Base-by-base conservation (phyloP, 2,888 invertebrate species). In the Heliconius hortense region DNA sequence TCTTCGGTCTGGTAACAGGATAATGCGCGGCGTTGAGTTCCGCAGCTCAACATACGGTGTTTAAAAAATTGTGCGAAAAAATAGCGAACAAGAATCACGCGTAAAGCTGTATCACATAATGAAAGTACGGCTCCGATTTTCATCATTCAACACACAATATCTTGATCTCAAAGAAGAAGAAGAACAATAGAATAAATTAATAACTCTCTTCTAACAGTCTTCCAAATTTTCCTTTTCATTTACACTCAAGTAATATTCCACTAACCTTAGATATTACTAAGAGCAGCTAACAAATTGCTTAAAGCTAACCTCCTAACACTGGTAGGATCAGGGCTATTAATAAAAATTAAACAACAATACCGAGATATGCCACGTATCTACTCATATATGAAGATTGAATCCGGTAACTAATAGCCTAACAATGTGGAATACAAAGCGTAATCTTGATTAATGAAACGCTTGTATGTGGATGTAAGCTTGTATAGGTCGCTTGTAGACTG, bases 401-500 rank as follows among this genome's bases (percentile, higher is more conserved):
- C 73, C 59, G 26, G 60, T 73, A 67, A 73, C 43, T 59, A 73
- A 73, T 67, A 59, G 67, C 67, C 28, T 43, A 67, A 73, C 73
- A 43, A 64, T 59, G 73, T 67, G 67, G 39, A 73, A 68, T 28
- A 60, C 67, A 59, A 59, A 67, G 73, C 73, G 10, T 73, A 68
- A 73, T 67, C 73, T 67, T 73, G 73, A 73, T 64, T 67, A 73
- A 68, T 67, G 59, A 67, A 73, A 68, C 53, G n/a, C 11, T 31
- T 68, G 48, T 68, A 53, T 53, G 18, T 8, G 53, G n/a, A 68
- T 31, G 68, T 69, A 28, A 69, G 69, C 31, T 31, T n/a, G 21
- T 56, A 35, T 35, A n/a, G 31, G 69, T 56, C 15, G 13, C 15
- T 56, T n/a, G 18, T 35, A 31, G 28, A 28, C 31, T 43, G 31